Evolutionary conservation across 2,888 invertebrate species (phyloP).

Genomic region (Aleiodes leptofemur): DNA sequence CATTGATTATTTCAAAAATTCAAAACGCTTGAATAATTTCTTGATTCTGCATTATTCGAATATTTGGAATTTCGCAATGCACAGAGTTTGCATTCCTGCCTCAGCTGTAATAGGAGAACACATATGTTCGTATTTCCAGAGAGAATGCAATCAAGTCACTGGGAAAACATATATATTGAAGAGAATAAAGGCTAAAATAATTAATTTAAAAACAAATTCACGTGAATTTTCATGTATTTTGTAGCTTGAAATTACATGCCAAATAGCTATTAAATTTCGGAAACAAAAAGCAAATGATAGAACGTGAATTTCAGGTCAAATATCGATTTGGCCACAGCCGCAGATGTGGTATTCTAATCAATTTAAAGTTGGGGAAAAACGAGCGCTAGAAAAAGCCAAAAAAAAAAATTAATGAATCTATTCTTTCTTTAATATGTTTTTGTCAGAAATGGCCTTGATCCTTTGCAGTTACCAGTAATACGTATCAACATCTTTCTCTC

Average conservation of each 20-base stretch:
- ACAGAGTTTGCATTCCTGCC: slow-evolving; percentile 21
- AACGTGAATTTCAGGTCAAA: slow-evolving; percentile 7
- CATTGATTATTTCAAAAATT: slow-evolving; percentile 14
- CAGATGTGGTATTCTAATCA: slow-evolving; percentile 23
- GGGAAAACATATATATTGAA: no score
- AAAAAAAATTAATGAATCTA: neutral
- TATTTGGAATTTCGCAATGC: slow-evolving; percentile 1
- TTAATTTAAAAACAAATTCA: no score
- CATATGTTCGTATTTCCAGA: no score
- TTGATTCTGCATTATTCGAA: neutral
- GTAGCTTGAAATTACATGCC: neutral
- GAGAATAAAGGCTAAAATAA: no score
- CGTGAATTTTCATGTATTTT: neutral
- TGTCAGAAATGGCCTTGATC: slow-evolving; percentile 27
- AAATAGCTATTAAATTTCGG: neutral
- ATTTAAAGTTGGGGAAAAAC: neutral
- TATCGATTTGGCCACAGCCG: slow-evolving; percentile 15
- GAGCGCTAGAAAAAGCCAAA: neutral
- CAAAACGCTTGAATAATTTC: neutral
- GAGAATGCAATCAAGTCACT: no score
- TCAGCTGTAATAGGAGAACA: neutral
- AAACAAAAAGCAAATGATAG: slow-evolving; percentile 3
- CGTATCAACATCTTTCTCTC: neutral
- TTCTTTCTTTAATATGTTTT: slow-evolving; percentile 8
- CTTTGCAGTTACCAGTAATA: slow-evolving; percentile 13